Base-by-base conservation (phyloP, 2,113 vertebrate genomes). In the Platycercus adscitus region DNA sequence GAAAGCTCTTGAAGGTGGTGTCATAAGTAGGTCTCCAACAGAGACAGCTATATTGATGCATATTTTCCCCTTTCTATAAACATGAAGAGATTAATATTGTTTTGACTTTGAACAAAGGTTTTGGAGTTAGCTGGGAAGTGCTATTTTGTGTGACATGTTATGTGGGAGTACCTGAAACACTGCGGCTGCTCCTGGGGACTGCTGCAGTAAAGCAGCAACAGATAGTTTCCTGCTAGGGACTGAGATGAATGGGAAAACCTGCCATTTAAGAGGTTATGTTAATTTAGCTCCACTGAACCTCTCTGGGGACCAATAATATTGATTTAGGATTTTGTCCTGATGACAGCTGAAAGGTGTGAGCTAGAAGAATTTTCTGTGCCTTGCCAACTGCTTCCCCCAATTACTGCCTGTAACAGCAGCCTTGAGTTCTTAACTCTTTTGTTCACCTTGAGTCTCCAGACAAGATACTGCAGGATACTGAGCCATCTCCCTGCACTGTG, bases 281-380 rank as follows among this genome's bases (percentile, higher is more conserved):
- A 89, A 95, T 95, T 94, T 69, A 89, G 91, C 39, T 71, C 73
- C 44, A 37, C 58, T 66, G 79, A 77, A 61, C 78, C 47, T 94
- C 88, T 65, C 77, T 39, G 15, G 65, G 66, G 71, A 76, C 85
- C 66, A 56, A 69, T 94, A 76, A 65, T 65, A 91, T 76, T 94
- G 92, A 94, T 94, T 87, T 82, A 97, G 78, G 90, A 10, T 56
- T 85, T 85, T 82, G 49, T 94, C 93, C 85, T 80, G 79, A 60
- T 3, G 19, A 55, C 89, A 94, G 64, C 61, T 76, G 79, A 85
- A 82, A 89, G 88, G 81, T 91, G 66, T 44, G 71, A 90, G 66
- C 56, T 55, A 46, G 52, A 88, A 76, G 20, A 71, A 49, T 76
- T 47, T 61, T 52, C 70, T 43, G 53, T 88, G 66, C 44, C 58